Evolutionary conservation across 2,113 vertebrate genomes (phyloP).

Genomic region (Neomonachus schauinslandi): DNA sequence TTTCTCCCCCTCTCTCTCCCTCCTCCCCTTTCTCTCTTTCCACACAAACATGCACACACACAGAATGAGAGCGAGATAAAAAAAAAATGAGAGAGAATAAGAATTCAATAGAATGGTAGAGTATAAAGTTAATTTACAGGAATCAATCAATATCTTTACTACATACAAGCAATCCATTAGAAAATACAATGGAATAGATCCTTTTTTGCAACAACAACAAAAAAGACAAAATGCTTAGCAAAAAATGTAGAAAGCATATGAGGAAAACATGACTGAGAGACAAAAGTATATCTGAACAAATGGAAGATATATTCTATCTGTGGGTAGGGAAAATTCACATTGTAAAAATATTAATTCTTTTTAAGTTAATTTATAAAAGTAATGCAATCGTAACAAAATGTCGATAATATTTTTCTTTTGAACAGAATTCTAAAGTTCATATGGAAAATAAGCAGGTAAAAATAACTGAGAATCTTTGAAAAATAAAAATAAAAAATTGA

Average conservation of each 20-base stretch:
- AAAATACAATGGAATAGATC: neutral
- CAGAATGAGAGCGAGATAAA: neutral
- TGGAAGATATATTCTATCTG: neutral
- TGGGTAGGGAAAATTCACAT: neutral
- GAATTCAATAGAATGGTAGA: neutral
- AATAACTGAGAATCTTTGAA: neutral
- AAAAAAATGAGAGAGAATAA: neutral
- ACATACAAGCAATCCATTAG: neutral
- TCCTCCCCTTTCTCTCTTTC: neutral
- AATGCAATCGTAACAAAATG: neutral
- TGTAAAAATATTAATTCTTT: neutral
- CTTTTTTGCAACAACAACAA: neutral
- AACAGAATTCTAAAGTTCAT: neutral
- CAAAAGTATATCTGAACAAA: neutral
- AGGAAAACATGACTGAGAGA: constrained; percentile 13
- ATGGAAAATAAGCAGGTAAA: neutral
- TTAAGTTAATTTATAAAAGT: constrained; percentile 25
- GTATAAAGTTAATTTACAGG: neutral
- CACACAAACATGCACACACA: neutral
- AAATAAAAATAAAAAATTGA: neutral
- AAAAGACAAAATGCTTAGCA: neutral
- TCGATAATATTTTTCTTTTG: neutral
- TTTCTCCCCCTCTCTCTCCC: neutral
- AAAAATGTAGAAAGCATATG: neutral
- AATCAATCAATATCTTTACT: neutral